These are phyloP conservation scores for Geococcyx californianus DNA, from an alignment of 2,113 vertebrate genomes.

Conservation along the genomic window DNA sequence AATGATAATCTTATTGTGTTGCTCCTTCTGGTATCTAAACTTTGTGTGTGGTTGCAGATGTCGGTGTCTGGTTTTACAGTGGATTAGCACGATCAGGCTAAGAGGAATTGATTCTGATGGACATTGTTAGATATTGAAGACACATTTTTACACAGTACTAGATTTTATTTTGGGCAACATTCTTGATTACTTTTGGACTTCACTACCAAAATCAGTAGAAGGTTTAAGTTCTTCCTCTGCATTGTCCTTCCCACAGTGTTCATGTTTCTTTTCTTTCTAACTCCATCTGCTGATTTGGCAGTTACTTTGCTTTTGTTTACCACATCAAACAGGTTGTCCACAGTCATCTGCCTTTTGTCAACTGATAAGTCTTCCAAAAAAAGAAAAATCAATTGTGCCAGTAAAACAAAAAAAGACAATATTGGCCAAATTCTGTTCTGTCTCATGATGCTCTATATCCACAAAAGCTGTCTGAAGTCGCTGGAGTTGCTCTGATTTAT, in stretches of 20 bases:
- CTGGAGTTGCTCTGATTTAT: constrained; percentile 21
- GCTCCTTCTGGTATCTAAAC: not conserved
- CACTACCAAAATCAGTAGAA: constrained; percentile 18
- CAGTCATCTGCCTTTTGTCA: constrained; percentile 60
- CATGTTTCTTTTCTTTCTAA: constrained; percentile 43
- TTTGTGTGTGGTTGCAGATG: not conserved
- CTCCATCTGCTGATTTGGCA: constrained; percentile 24
- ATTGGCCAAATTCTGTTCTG: constrained; percentile 36
- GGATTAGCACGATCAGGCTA: not conserved
- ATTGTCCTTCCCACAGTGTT: constrained; percentile 42
- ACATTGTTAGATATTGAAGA: not conserved
- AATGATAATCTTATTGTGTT: not conserved
- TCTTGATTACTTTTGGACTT: constrained; percentile 21
- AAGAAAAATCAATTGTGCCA: not conserved
- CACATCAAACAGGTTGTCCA: constrained; percentile 67
- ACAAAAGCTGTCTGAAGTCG: constrained; percentile 37
- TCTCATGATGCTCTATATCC: constrained; percentile 14
- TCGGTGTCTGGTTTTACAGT: not conserved
- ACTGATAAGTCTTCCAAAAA: constrained; percentile 37
- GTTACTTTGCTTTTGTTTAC: constrained; percentile 61
- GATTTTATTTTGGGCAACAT: constrained; percentile 3
- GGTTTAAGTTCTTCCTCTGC: constrained; percentile 19
- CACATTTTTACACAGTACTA: not conserved
- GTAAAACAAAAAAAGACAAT: constrained; percentile 39
- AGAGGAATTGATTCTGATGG: not conserved